A percentile compares a stretch with the other conserved stretches of the same genome.
Conservation (phyloP, 1,140 invertebrate species). For the Radopholus similis region DNA sequence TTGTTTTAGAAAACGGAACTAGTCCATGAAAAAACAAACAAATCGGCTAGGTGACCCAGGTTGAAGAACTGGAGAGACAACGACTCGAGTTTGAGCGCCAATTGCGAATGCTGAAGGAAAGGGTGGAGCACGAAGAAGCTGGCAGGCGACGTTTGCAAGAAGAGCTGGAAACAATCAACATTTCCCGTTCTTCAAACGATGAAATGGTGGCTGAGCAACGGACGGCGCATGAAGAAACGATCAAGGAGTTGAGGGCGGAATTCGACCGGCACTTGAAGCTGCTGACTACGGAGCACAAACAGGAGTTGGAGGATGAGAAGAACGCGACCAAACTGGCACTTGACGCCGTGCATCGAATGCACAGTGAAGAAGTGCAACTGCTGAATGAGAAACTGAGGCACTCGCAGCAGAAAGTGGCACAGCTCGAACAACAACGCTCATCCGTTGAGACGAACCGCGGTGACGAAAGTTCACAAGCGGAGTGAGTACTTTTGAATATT, state of each 20-base stretch:
- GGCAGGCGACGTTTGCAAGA: conserved; percentile 40
- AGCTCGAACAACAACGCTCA: conserved; percentile 57
- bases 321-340: conserved; percentile 66
- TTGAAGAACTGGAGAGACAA: conserved; percentile 33
- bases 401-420: conserved; percentile 22
- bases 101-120: conserved; percentile 31
- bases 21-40: too few relatives aligned
- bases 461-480: conserved; percentile 5
- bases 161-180: conserved; percentile 39
- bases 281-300: conserved; percentile 41
- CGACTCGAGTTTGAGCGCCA: conserved; percentile 46
- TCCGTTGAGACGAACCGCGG: neutral
- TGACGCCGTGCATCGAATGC: conserved; percentile 85
- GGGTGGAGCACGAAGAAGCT: conserved; percentile 45
- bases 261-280: conserved; percentile 43
- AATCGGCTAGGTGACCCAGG: conserved; percentile 15
- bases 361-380: conserved; percentile 81
- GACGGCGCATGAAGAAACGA: conserved; percentile 38
- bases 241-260: conserved; percentile 34
- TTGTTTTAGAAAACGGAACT: conserved; percentile 9
- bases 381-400: conserved; percentile 64
- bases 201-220: conserved; percentile 34
- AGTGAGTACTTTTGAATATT: neutral
- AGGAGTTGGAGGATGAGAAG: conserved; percentile 57
- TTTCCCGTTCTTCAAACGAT: conserved; percentile 15